phyloP scores from a whole-genome alignment of 2,797 vertebrate genomes.

The Helarctos malayanus region DNA sequence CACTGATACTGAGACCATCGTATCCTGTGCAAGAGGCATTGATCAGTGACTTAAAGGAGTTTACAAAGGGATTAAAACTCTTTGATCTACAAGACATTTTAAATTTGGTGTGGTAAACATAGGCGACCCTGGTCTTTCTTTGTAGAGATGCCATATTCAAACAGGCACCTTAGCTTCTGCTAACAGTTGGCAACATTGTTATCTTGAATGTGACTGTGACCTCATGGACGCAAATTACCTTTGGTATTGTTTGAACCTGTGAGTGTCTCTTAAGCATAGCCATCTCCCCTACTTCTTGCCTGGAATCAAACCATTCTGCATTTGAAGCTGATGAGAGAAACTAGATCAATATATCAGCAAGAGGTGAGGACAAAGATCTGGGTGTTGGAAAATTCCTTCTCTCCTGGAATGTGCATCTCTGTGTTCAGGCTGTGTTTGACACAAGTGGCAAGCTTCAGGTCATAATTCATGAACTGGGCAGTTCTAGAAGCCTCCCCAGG shows the following conservation, averaged over 20 bases:
- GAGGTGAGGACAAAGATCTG: not conserved
- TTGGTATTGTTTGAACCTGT: not conserved
- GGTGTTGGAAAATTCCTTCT: not conserved
- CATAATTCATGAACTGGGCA: not conserved
- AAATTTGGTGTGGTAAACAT: not conserved
- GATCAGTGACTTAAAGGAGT: slow-evolving; percentile 9
- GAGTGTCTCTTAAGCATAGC: not conserved
- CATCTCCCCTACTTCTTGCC: not conserved
- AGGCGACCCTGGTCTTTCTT: not conserved
- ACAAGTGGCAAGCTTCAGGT: not conserved
- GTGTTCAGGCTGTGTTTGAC: not conserved
- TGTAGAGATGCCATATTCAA: not conserved
- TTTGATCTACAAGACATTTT: slow-evolving; percentile 35
- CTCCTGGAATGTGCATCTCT: not conserved
- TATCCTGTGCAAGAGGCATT: not conserved
- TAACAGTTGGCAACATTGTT: not conserved
- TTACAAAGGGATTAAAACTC: not conserved
- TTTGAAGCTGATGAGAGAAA: not conserved
- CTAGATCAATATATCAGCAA: not conserved
- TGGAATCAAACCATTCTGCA: not conserved
- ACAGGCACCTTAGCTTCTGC: not conserved
- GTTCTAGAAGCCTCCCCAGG: not conserved
- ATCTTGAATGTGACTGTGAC: not conserved
- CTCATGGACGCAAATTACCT: not conserved
- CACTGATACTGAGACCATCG: not conserved